These are phyloP conservation scores for Pantherophis vulpinus DNA, from an alignment of 2,797 vertebrate species.

Conservation along the genomic window DNA sequence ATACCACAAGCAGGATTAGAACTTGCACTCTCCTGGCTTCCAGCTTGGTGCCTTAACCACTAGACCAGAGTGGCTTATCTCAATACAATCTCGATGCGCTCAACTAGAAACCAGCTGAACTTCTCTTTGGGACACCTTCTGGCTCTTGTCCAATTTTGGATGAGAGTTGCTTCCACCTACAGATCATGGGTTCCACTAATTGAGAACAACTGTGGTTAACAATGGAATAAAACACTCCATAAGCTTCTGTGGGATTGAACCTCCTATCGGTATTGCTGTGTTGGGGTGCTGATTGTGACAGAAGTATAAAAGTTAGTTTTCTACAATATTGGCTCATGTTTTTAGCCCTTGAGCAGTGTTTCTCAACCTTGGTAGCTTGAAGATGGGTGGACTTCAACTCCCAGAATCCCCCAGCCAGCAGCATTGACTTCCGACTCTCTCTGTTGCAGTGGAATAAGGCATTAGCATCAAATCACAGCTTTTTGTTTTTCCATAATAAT, in stretches of 20 bases:
- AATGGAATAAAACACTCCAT: not conserved
- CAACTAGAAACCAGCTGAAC: not conserved
- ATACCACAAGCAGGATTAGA: not conserved
- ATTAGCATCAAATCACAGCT: too few species aligned
- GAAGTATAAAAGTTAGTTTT: not conserved
- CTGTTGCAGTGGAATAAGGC: too few species aligned
- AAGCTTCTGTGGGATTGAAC: not conserved
- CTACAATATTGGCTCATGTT: not conserved
- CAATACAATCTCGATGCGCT: not conserved
- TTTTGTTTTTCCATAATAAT: too few species aligned
- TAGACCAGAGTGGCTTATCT: not conserved
- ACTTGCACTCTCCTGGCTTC: not conserved
- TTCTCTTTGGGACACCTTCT: not conserved
- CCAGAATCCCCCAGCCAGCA: too few species aligned
- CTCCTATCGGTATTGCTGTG: not conserved
- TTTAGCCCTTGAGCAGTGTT: not conserved
- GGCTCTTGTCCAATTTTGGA: not conserved
- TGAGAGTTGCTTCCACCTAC: not conserved
- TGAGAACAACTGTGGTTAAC: not conserved
- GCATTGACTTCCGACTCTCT: too few species aligned
- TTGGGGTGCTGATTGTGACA: not conserved
- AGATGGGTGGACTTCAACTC: too few species aligned
- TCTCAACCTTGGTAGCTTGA: too few species aligned
- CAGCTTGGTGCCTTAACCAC: not conserved
- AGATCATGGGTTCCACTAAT: not conserved